These are phyloP conservation scores for Barypeithes pellucidus DNA, from an alignment of 2,888 invertebrate species.

Conservation along the genomic window DNA sequence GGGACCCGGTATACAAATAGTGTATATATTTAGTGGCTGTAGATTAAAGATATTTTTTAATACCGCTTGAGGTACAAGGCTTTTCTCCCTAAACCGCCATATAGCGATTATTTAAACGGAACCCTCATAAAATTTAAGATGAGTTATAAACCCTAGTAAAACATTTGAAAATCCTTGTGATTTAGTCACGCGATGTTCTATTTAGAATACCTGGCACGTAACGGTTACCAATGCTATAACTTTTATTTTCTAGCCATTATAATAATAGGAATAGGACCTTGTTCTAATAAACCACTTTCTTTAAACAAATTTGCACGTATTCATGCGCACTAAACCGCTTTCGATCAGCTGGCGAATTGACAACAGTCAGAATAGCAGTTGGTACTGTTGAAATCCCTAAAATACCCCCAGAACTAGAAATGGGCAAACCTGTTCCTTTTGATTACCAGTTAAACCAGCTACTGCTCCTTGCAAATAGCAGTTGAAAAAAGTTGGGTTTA, in stretches of 20 bases:
- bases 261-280: conserved; percentile 27
- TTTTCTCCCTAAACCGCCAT: not conserved
- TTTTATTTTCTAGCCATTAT: conserved; percentile 33
- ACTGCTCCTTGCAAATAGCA: too few relatives aligned
- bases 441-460: not conserved
- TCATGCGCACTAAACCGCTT: too few relatives aligned
- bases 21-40: not conserved
- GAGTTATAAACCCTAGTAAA: conserved; percentile 35
- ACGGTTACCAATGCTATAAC: conserved; percentile 44
- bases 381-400: too few relatives aligned
- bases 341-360: too few relatives aligned
- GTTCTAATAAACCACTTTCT: conserved; percentile 35
- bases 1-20: too few relatives aligned
- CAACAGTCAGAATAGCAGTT: too few relatives aligned
- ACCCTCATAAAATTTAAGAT: conserved; percentile 25
- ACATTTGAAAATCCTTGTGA: conserved; percentile 44
- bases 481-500: too few relatives aligned
- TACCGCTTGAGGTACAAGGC: not conserved
- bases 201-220: conserved; percentile 51
- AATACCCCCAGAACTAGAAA: too few relatives aligned
- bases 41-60: not conserved
- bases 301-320: too few relatives aligned
- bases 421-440: too few relatives aligned
- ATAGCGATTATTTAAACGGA: conserved; percentile 14
- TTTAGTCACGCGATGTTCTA: conserved; percentile 41